Evolutionary conservation across 2,113 vertebrate species (phyloP).

Genomic region (Rostratula benghalensis): DNA sequence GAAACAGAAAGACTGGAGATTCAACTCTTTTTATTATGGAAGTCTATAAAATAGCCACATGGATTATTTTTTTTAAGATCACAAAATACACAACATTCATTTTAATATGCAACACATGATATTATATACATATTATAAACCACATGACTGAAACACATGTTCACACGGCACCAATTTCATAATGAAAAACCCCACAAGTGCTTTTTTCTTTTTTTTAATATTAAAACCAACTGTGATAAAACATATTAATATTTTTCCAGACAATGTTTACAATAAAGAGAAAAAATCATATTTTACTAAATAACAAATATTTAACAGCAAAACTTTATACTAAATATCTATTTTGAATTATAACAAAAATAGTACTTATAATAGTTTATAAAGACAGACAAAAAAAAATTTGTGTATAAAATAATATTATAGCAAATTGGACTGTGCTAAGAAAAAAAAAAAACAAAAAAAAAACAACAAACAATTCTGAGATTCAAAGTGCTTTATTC

Average conservation of each 20-base stretch:
- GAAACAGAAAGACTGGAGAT: neutral
- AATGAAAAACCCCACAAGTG: conserved; percentile 87
- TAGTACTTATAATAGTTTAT: conserved; percentile 95
- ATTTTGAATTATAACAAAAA: conserved; percentile 99
- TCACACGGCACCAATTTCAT: conserved; percentile 84
- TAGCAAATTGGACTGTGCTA: conserved; percentile 68
- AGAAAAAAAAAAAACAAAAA: conserved; percentile 34
- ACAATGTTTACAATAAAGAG: conserved; percentile 91
- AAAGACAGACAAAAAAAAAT: conserved; percentile 77
- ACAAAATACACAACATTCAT: conserved; percentile 87
- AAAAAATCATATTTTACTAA: conserved; percentile 91
- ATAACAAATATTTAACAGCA: conserved; percentile 99
- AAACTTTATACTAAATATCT: conserved; percentile 95
- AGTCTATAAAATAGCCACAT: conserved; percentile 84
- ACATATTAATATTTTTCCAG: conserved; percentile 91
- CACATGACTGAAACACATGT: conserved; percentile 80
- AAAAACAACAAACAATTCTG: conserved; percentile 49
- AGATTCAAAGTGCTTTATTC: conserved; percentile 83
- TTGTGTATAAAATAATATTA: conserved; percentile 81
- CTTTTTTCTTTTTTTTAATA: conserved; percentile 83
- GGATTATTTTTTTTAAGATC: conserved; percentile 80
- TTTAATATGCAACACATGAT: conserved; percentile 84
- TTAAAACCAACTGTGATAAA: conserved; percentile 89
- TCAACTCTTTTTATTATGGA: conserved; percentile 86
- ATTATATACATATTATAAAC: conserved; percentile 89